phyloP scores from a whole-genome alignment of 2,113 vertebrate species.

The Arizona elegans region DNA sequence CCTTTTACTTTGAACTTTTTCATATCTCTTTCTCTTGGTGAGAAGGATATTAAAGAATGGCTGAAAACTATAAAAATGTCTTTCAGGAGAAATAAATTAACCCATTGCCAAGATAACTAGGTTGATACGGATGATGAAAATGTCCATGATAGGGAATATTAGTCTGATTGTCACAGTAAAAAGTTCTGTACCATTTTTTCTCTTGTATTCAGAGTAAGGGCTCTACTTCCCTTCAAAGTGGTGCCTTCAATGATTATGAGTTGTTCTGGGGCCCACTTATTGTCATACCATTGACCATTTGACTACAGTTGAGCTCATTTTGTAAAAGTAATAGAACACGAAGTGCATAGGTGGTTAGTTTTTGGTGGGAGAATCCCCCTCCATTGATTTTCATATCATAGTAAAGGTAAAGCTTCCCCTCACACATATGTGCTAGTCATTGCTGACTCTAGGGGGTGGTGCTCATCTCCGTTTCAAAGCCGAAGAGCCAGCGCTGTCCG shows the following conservation, averaged over 20 bases:
- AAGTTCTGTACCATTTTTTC: background rate
- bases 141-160: background rate
- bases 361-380: background rate
- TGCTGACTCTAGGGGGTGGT: too few species aligned
- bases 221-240: background rate
- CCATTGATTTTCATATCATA: background rate
- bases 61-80: background rate
- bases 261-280: background rate
- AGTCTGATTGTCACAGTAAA: background rate
- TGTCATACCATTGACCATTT: background rate
- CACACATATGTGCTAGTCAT: too few species aligned
- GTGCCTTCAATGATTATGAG: background rate
- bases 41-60: background rate
- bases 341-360: background rate
- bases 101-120: background rate
- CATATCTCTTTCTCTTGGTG: background rate
- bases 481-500: too few species aligned
- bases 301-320: background rate
- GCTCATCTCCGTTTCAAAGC: too few species aligned
- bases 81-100: background rate
- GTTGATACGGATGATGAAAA: background rate
- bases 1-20: background rate
- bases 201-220: background rate
- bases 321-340: background rate
- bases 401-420: too few species aligned